Percentiles rank a stretch among this genome's conserved stretches.
Evolutionary conservation across 2,797 vertebrate species (phyloP).

Genomic region (Lemur catta): DNA sequence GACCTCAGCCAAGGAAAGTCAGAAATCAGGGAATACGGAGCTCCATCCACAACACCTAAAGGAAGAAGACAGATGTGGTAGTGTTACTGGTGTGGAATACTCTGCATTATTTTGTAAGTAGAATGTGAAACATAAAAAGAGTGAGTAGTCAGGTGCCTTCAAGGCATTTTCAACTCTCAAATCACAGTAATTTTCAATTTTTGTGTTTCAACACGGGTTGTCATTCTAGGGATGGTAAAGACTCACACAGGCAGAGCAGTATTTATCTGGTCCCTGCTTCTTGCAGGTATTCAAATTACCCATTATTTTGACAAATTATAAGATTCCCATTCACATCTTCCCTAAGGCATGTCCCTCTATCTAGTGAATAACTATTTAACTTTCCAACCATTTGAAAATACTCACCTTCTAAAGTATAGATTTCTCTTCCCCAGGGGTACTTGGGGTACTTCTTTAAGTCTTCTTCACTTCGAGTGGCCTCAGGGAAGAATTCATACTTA

Average conservation of each 20-base stretch:
- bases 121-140: neutral
- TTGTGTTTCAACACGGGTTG: neutral
- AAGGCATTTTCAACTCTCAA: neutral
- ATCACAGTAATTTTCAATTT: neutral
- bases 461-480: conserved; percentile 95
- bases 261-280: neutral
- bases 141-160: neutral
- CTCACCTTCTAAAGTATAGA: conserved; percentile 97
- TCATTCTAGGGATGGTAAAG: neutral
- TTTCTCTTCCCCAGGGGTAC: conserved; percentile 98
- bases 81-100: accelerated
- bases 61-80: neutral
- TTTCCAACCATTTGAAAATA: neutral
- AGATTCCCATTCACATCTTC: neutral
- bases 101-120: accelerated
- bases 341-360: neutral
- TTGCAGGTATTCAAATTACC: neutral
- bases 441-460: conserved; percentile 93
- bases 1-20: conserved; percentile 98
- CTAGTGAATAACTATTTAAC: neutral
- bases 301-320: neutral
- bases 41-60: conserved; percentile 93
- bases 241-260: neutral
- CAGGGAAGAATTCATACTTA: conserved; percentile 99
- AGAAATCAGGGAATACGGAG: conserved; percentile 97